phyloP scores from a whole-genome alignment of 92 coral and sea anemone species.

The Zoanthus sansibaricus region DNA sequence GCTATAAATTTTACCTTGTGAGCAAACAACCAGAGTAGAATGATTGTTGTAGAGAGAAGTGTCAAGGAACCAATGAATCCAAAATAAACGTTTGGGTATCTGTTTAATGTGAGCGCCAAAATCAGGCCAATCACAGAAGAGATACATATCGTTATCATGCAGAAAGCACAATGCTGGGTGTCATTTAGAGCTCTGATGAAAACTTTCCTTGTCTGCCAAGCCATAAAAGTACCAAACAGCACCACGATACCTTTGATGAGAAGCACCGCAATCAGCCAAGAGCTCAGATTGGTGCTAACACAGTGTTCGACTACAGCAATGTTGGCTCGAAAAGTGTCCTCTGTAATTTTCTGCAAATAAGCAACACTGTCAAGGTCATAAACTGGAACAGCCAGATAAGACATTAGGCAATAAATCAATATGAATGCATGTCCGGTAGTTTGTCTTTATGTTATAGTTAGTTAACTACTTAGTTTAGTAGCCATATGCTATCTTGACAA shows the following conservation, averaged over 20 bases:
- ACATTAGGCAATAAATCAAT: neutral
- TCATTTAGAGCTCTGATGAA: constrained; percentile 87
- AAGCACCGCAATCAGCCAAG: constrained; percentile 81
- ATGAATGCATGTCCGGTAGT: no score
- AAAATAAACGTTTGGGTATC: constrained; percentile 78
- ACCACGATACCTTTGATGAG: constrained; percentile 69
- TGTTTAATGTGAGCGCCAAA: constrained; percentile 69
- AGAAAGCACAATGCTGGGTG: constrained; percentile 86
- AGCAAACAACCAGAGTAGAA: constrained; percentile 76
- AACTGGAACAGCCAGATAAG: neutral
- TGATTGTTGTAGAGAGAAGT: constrained; percentile 76
- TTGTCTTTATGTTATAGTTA: no score
- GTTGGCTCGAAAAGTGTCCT: constrained; percentile 77
- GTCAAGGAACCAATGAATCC: constrained; percentile 72
- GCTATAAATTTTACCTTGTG: constrained; percentile 78
- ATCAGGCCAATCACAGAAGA: constrained; percentile 71
- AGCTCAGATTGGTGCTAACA: constrained; percentile 65
- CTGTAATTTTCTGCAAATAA: constrained; percentile 82
- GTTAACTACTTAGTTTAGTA: no score
- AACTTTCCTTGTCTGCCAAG: constrained; percentile 94
- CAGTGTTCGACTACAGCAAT: constrained; percentile 88
- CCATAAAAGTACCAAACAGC: constrained; percentile 81
- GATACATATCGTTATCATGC: constrained; percentile 74
- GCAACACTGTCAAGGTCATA: neutral
- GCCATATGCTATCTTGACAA: no score